Percentiles rank a stretch among this genome's conserved stretches.
These are phyloP conservation scores for Euwallacea similis DNA, from an alignment of 1,140 invertebrate genomes.

Conservation along the genomic window DNA sequence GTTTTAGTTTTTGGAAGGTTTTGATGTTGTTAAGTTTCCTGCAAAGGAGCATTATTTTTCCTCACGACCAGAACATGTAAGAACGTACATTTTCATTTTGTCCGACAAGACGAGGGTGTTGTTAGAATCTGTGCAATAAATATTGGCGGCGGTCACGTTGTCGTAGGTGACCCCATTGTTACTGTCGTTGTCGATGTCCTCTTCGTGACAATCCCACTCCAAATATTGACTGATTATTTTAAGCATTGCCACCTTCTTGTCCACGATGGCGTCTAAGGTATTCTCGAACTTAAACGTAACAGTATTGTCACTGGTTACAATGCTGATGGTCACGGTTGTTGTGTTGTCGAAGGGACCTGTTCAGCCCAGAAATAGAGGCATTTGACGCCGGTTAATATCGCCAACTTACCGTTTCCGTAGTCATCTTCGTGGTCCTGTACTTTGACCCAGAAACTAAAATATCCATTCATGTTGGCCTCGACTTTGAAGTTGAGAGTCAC, in stretches of 20 bases:
- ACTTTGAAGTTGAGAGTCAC: conserved; percentile 54
- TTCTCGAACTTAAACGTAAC: conserved; percentile 60
- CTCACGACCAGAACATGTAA: background rate
- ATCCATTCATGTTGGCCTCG: conserved; percentile 48
- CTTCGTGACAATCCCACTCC: conserved; percentile 14
- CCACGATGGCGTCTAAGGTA: conserved; percentile 51
- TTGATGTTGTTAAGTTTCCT: conserved; percentile 40
- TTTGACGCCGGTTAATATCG: too few relatives aligned
- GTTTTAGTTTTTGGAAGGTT: conserved; percentile 29
- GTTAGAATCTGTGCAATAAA: conserved; percentile 25
- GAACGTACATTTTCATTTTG: conserved; percentile 26
- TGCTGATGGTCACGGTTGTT: conserved; percentile 34
- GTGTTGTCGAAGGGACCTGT: conserved; percentile 26
- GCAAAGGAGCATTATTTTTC: conserved; percentile 10
- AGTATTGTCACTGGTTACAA: conserved; percentile 54
- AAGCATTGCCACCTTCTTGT: conserved; percentile 48
- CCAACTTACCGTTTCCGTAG: conserved; percentile 11
- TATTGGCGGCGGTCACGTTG: conserved; percentile 21
- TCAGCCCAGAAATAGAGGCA: too few relatives aligned
- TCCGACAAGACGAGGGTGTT: background rate
- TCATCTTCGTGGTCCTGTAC: conserved; percentile 22
- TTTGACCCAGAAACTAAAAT: conserved; percentile 27
- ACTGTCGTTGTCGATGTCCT: conserved; percentile 17
- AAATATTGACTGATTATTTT: conserved; percentile 10
- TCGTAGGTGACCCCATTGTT: conserved; percentile 15